Conservation (phyloP, 1,140 invertebrate genomes). For the Sinella curviseta region DNA sequence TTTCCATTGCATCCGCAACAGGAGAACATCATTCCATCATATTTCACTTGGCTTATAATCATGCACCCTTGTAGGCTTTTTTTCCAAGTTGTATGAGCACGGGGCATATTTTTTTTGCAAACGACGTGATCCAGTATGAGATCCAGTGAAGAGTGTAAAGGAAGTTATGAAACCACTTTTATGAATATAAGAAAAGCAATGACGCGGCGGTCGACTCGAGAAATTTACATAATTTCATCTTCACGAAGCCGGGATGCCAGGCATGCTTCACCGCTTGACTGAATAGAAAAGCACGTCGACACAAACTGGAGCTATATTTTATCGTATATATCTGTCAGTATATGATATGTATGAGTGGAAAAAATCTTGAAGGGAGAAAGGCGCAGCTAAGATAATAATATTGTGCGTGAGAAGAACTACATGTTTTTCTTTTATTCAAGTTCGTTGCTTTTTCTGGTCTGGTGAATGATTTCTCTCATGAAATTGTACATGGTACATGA, state of each 20-base stretch:
- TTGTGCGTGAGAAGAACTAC: too few relatives aligned
- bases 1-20: too few relatives aligned
- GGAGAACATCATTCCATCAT: neutral
- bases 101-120: neutral
- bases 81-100: neutral
- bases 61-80: too few relatives aligned
- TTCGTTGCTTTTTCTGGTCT: too few relatives aligned
- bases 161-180: neutral
- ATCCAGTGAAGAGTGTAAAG: neutral
- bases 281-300: neutral
- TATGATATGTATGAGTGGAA: too few relatives aligned
- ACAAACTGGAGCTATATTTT: too few relatives aligned
- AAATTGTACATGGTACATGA: too few relatives aligned
- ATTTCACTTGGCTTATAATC: neutral
- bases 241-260: neutral
- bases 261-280: neutral
- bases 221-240: conserved; percentile 14
- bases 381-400: too few relatives aligned
- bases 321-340: too few relatives aligned
- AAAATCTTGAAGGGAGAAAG: too few relatives aligned
- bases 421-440: too few relatives aligned
- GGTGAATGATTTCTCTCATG: too few relatives aligned
- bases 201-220: neutral
- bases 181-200: neutral
- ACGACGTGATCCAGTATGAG: neutral